These are phyloP conservation scores for Parotocinclus haroldoi DNA, from an alignment of 2,797 vertebrate genomes.

Conservation along the genomic window DNA sequence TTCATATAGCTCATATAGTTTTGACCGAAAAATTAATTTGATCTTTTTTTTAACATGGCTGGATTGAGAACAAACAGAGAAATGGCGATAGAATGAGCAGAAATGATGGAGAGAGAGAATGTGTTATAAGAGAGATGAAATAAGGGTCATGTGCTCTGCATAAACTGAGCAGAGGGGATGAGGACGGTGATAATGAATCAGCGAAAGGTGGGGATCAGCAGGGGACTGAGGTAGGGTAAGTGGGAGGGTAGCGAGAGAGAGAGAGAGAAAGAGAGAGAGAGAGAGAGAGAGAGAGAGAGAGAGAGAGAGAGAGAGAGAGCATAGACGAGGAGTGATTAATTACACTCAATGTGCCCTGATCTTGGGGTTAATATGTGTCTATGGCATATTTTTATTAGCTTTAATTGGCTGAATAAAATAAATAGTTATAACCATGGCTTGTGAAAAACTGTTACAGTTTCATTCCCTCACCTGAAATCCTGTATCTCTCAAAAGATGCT, in stretches of 20 bases:
- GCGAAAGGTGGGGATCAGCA: slow-evolving; percentile 33
- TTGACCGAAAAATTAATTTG: too few species aligned
- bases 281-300: neutral
- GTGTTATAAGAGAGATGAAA: slow-evolving; percentile 5
- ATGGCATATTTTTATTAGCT: slow-evolving; percentile 36
- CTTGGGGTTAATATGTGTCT: slow-evolving; percentile 23
- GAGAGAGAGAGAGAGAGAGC: neutral
- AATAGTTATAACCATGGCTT: neutral
- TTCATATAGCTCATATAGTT: too few species aligned
- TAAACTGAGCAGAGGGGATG: slow-evolving; percentile 28
- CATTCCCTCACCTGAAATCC: too few species aligned
- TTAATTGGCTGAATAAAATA: slow-evolving; percentile 31
- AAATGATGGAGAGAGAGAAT: slow-evolving; percentile 4
- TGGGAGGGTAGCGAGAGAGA: slow-evolving; percentile 5
- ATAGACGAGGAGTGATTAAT: neutral
- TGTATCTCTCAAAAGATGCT: too few species aligned
- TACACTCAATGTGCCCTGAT: neutral
- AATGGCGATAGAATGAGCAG: too few species aligned
- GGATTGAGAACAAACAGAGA: neutral
- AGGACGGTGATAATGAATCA: slow-evolving; percentile 38
- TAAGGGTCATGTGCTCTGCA: slow-evolving; percentile 22
- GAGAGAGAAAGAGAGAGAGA: slow-evolving; percentile 2
- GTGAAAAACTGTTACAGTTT: too few species aligned
- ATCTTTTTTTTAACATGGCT: neutral
- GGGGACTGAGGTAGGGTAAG: slow-evolving; percentile 3